A percentile compares a stretch with the other conserved stretches of the same genome.
Conservation (phyloP, 2,797 vertebrate genomes). For the Sus cebifrons region DNA sequence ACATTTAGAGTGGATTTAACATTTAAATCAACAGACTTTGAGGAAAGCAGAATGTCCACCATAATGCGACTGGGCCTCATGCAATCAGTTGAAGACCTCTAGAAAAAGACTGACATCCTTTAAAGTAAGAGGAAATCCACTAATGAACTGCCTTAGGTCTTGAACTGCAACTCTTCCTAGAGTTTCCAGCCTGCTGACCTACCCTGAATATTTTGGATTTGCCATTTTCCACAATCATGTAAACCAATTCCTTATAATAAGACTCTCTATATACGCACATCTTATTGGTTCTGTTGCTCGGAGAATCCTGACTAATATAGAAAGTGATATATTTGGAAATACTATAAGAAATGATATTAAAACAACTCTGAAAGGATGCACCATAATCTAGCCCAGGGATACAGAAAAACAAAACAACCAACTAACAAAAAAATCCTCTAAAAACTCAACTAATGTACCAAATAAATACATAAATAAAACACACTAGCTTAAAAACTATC, state of each 20-base stretch:
- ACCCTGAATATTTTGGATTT: background rate
- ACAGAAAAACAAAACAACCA: background rate
- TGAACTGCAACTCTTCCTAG: background rate
- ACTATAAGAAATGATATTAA: background rate
- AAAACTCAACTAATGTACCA: background rate
- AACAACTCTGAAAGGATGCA: background rate
- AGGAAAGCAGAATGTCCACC: background rate
- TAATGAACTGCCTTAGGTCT: background rate
- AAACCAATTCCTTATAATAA: background rate
- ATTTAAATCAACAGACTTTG: background rate
- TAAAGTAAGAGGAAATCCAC: background rate
- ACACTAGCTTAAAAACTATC: background rate
- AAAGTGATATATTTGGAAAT: background rate
- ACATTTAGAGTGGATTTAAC: background rate
- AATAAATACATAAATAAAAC: background rate
- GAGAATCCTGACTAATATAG: background rate
- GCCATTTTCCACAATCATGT: background rate
- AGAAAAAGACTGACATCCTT: background rate
- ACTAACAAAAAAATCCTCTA: background rate
- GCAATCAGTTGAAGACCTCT: background rate
- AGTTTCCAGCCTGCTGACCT: background rate
- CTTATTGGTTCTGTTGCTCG: background rate
- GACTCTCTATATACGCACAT: background rate
- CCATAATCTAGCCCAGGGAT: background rate
- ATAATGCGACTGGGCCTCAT: background rate